Conservation (phyloP, 2,888 invertebrate genomes). For the Hanleya hanleyi region DNA sequence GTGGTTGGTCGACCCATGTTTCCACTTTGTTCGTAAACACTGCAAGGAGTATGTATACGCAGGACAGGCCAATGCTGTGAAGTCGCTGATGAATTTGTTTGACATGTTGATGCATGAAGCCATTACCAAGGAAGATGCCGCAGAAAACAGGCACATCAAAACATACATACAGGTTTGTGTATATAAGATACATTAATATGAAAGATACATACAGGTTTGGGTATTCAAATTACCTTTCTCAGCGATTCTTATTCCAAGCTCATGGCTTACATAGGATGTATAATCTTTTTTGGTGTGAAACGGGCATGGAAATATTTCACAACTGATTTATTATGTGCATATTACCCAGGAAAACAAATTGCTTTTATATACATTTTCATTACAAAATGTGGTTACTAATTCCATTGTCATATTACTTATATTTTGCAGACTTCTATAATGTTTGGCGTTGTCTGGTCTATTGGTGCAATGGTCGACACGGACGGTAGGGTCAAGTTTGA, state of each 20-base stretch:
- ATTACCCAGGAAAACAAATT: too few relatives aligned
- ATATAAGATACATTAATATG: not conserved
- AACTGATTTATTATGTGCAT: too few relatives aligned
- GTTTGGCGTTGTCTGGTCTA: constrained; percentile 86
- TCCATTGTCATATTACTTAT: too few relatives aligned
- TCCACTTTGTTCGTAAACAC: constrained; percentile 82
- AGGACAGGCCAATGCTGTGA: constrained; percentile 77
- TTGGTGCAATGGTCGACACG: constrained; percentile 85
- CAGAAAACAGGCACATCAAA: constrained; percentile 80
- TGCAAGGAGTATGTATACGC: constrained; percentile 77
- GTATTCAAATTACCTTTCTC: too few relatives aligned
- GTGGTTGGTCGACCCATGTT: constrained; percentile 87
- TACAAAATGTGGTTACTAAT: too few relatives aligned
- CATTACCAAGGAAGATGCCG: constrained; percentile 63
- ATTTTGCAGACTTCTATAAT: constrained; percentile 81
- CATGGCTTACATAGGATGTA: too few relatives aligned
- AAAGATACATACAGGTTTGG: too few relatives aligned
- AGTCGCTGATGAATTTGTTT: constrained; percentile 82
- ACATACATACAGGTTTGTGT: constrained; percentile 75
- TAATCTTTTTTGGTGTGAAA: too few relatives aligned
- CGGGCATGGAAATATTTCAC: too few relatives aligned
- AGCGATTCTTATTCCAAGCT: too few relatives aligned
- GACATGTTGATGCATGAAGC: constrained; percentile 84
- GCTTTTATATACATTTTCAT: too few relatives aligned
- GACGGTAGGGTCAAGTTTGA: constrained; percentile 85